Conservation (phyloP, 2,113 vertebrate species). For the Lycaon pictus region DNA sequence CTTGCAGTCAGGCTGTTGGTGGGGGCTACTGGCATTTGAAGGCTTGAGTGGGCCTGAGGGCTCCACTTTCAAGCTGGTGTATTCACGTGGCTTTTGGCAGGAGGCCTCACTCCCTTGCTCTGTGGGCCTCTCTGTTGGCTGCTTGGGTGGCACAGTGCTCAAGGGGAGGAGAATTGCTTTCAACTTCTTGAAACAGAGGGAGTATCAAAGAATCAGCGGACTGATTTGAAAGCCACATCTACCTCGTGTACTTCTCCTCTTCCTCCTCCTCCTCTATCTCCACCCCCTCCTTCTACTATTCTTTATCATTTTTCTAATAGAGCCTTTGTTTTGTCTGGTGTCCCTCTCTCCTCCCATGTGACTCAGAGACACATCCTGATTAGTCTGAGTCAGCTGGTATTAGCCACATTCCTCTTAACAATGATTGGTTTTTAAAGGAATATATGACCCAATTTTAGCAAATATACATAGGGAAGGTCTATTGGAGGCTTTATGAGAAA, state of each 20-base stretch:
- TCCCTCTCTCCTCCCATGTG: background rate
- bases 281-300: background rate
- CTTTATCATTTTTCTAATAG: too few relatives aligned
- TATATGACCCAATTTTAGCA: background rate
- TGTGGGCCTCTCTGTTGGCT: background rate
- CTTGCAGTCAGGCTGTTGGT: background rate
- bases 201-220: background rate
- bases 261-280: background rate
- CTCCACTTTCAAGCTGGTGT: background rate
- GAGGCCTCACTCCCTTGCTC: background rate
- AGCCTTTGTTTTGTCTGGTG: background rate
- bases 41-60: background rate
- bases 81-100: background rate
- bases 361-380: background rate
- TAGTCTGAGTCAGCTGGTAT: background rate
- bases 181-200: background rate
- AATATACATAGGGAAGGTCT: background rate
- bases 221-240: background rate
- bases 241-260: background rate
- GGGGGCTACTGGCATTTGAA: background rate
- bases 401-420: background rate
- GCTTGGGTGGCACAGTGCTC: background rate
- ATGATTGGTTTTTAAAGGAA: background rate
- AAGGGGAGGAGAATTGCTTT: background rate
- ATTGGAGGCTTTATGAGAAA: background rate